phyloP scores from a whole-genome alignment of 2,797 vertebrate species.

The Coilia nasus region DNA sequence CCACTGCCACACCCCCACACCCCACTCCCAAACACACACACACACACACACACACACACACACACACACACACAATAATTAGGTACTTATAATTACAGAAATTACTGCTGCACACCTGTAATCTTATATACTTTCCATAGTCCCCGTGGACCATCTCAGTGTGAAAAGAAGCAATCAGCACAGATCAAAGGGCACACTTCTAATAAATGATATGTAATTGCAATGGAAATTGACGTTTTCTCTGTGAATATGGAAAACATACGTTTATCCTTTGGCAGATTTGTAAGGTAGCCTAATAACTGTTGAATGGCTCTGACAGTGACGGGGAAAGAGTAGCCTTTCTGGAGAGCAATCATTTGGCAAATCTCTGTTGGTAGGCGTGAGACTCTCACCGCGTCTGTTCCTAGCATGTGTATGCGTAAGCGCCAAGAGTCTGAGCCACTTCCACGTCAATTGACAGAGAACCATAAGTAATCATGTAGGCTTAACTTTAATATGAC shows the following conservation, averaged over 20 bases:
- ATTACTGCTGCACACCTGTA: background rate
- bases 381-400: background rate
- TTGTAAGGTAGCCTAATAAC: background rate
- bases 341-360: background rate
- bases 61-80: conserved; percentile 13
- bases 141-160: background rate
- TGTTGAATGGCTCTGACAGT: background rate
- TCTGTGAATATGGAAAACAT: background rate
- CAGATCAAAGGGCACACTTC: conserved; percentile 22
- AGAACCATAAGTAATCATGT: background rate
- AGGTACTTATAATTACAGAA: conserved; percentile 16
- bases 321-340: background rate
- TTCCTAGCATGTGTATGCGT: background rate
- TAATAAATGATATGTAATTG: background rate
- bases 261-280: background rate
- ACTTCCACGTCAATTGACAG: background rate
- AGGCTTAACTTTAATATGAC: background rate
- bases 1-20: conserved; percentile 27
- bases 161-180: conserved; percentile 41
- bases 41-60: conserved; percentile 17
- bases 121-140: background rate
- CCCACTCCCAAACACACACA: conserved; percentile 37
- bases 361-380: background rate
- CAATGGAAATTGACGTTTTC: background rate
- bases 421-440: background rate